Conservation (phyloP, 2,888 invertebrate genomes). For the Trachelus tabidus region DNA sequence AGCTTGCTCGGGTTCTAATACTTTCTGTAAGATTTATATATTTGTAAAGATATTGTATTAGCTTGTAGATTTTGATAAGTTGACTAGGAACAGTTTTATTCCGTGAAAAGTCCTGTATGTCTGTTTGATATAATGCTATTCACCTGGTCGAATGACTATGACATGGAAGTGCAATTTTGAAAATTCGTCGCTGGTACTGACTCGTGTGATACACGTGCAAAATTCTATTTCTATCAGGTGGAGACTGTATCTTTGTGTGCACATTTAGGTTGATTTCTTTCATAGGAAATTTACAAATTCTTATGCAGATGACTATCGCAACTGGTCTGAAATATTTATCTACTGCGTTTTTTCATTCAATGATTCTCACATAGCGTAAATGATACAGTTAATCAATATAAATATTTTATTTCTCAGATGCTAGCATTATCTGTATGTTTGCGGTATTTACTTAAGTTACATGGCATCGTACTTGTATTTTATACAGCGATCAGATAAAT, state of each 20-base stretch:
- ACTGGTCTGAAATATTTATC: not conserved
- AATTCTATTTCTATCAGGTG: not conserved
- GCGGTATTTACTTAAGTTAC: not conserved
- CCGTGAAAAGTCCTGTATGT: not conserved
- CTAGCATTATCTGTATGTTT: not conserved
- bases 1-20: not conserved
- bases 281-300: not conserved
- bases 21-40: not conserved
- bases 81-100: not conserved
- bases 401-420: not conserved
- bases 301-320: not conserved
- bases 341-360: not conserved
- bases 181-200: not conserved
- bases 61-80: not conserved
- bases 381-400: not conserved
- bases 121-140: not conserved
- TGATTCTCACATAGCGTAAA: not conserved
- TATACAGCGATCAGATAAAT: not conserved
- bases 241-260: not conserved
- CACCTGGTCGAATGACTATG: not conserved
- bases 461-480: not conserved
- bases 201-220: not conserved
- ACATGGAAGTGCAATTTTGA: not conserved
- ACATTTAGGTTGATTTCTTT: not conserved
- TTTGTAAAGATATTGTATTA: not conserved